Evolutionary conservation across 2,797 vertebrate genomes (phyloP).

Genomic region (Pygocentrus nattereri): DNA sequence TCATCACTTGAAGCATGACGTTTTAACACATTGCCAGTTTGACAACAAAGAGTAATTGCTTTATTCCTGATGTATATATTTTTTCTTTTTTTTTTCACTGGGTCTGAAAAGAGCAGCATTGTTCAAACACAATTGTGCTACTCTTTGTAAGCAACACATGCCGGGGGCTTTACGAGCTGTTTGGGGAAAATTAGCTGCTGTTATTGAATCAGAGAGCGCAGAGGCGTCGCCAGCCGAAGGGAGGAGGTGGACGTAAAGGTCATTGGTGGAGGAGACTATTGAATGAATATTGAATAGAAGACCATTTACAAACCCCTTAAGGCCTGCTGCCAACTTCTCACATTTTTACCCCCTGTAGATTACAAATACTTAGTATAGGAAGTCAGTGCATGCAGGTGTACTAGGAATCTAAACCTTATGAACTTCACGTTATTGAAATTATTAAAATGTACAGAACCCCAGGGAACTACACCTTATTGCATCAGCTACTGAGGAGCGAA

Average conservation of each 20-base stretch:
- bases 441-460: constrained; percentile 27
- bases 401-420: background rate
- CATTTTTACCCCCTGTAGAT: constrained; percentile 11
- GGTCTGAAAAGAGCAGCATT: constrained; percentile 45
- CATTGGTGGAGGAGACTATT: constrained; percentile 33
- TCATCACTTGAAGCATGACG: constrained; percentile 11
- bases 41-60: constrained; percentile 22
- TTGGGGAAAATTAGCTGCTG: constrained; percentile 66
- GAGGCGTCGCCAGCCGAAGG: constrained; percentile 57
- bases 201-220: constrained; percentile 78
- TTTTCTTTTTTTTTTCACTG: constrained; percentile 9
- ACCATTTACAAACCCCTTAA: constrained; percentile 29
- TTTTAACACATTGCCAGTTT: background rate
- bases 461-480: constrained; percentile 1
- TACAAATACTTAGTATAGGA: background rate
- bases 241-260: constrained; percentile 48
- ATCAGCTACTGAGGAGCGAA: constrained; percentile 9
- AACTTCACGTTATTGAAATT: constrained; percentile 1
- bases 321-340: constrained; percentile 1
- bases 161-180: constrained; percentile 35
- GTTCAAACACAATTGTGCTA: constrained; percentile 31
- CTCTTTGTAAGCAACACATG: constrained; percentile 18
- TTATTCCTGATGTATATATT: constrained; percentile 1
- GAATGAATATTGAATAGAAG: constrained; percentile 33
- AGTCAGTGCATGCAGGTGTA: background rate